These are phyloP conservation scores for Aspiorhynchus laticeps DNA, from an alignment of 2,113 vertebrate genomes.

Conservation along the genomic window DNA sequence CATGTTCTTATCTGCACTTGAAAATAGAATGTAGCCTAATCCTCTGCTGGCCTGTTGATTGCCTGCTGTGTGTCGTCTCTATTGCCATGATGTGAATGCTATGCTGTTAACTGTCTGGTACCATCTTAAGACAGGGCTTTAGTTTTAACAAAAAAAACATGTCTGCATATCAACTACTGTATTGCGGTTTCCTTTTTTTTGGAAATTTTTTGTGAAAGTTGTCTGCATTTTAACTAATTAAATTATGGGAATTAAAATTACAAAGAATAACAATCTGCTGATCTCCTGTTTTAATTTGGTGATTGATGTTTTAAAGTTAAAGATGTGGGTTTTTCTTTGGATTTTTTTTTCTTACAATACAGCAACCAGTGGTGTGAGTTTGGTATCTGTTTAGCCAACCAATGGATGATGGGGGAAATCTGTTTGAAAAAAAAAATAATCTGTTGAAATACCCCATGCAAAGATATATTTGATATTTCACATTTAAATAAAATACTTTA, in stretches of 20 bases:
- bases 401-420: neutral
- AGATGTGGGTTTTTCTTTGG: neutral
- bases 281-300: neutral
- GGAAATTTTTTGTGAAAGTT: conserved; percentile 73
- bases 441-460: neutral
- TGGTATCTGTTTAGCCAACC: neutral
- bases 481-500: neutral
- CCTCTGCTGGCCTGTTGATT: conserved; percentile 47
- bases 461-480: neutral
- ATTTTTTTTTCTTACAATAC: neutral
- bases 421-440: neutral
- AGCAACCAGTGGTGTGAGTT: neutral
- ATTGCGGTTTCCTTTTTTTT: conserved; percentile 73
- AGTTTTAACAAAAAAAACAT: conserved; percentile 70
- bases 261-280: conserved; percentile 70
- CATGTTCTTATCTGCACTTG: conserved; percentile 32
- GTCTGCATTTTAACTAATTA: conserved; percentile 80
- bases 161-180: conserved; percentile 84
- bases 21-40: conserved; percentile 48
- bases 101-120: conserved; percentile 54
- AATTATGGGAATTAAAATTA: conserved; percentile 87
- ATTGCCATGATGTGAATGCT: conserved; percentile 46
- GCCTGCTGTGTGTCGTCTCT: conserved; percentile 49
- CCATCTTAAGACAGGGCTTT: conserved; percentile 67
- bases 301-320: neutral